Percentiles rank a stretch among this genome's conserved stretches.
Evolutionary conservation across 2,113 vertebrate species (phyloP).

Genomic region (Ariopsis seemanni): DNA sequence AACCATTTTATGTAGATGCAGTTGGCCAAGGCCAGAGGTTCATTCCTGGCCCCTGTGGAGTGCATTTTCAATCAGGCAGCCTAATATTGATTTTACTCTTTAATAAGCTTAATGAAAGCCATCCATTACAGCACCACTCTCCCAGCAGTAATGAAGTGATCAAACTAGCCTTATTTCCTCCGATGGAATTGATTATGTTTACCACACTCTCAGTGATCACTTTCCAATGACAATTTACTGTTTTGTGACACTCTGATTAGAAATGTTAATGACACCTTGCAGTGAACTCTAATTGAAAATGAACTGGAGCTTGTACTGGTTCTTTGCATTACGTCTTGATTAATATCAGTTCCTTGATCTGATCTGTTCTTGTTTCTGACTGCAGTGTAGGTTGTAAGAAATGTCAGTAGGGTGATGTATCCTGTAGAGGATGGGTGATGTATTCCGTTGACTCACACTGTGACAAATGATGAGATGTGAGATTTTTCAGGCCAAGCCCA

Average conservation of each 20-base stretch:
- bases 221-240: slow-evolving; percentile 38
- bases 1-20: slow-evolving; percentile 1
- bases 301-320: neutral
- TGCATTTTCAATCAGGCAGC: slow-evolving; percentile 49
- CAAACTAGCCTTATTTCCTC: slow-evolving; percentile 56
- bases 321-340: neutral
- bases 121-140: slow-evolving; percentile 59
- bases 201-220: slow-evolving; percentile 55
- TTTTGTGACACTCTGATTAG: slow-evolving; percentile 27
- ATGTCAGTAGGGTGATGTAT: slow-evolving; percentile 6
- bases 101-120: slow-evolving; percentile 68
- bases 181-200: slow-evolving; percentile 64
- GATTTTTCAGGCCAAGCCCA: neutral
- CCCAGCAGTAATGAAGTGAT: slow-evolving; percentile 62
- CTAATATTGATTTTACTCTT: slow-evolving; percentile 57
- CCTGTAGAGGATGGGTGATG: neutral
- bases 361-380: slow-evolving; percentile 19
- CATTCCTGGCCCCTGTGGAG: neutral
- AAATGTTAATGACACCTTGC: slow-evolving; percentile 53
- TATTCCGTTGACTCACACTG: neutral
- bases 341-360: slow-evolving; percentile 2
- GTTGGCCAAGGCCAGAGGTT: slow-evolving; percentile 23
- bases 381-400: slow-evolving; percentile 25
- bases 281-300: slow-evolving; percentile 32
- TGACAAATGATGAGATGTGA: neutral